Conservation (phyloP, 2,113 vertebrate species). For the Pampusana beccarii region DNA sequence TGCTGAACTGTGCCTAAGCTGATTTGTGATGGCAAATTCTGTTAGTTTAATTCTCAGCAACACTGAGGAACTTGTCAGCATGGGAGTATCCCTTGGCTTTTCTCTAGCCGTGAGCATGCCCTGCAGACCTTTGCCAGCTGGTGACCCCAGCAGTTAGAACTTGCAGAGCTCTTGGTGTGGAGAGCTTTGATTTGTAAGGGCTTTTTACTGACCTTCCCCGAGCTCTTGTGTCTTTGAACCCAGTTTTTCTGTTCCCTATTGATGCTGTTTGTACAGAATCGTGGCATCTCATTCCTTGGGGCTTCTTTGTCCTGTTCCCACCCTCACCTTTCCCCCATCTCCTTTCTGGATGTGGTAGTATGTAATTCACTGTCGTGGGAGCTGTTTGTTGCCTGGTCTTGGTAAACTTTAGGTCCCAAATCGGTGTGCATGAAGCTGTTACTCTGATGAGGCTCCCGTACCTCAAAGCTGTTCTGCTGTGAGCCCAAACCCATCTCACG, state of each 20-base stretch:
- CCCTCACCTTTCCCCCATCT: background rate
- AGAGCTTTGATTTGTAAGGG: background rate
- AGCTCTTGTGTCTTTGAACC: background rate
- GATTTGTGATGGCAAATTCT: conserved; percentile 57
- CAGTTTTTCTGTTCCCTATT: background rate
- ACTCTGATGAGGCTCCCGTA: background rate
- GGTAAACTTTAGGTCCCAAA: background rate
- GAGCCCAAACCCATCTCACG: background rate
- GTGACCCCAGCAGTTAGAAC: background rate
- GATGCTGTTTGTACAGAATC: background rate
- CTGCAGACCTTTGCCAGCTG: background rate
- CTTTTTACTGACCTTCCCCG: background rate
- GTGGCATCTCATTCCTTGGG: background rate
- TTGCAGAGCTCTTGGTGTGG: background rate
- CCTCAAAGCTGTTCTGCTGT: background rate
- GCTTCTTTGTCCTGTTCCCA: background rate
- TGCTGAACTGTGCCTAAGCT: conserved; percentile 45
- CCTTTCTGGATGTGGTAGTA: background rate
- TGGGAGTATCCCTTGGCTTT: background rate
- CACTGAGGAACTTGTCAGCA: background rate
- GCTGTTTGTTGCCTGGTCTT: background rate
- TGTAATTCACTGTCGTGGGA: background rate
- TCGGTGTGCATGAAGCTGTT: background rate
- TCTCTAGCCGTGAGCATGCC: background rate
- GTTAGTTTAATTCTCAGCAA: conserved; percentile 51